Evolutionary conservation across 2,113 vertebrate genomes (phyloP).

Genomic region (Paracanthobrama guichenoti): DNA sequence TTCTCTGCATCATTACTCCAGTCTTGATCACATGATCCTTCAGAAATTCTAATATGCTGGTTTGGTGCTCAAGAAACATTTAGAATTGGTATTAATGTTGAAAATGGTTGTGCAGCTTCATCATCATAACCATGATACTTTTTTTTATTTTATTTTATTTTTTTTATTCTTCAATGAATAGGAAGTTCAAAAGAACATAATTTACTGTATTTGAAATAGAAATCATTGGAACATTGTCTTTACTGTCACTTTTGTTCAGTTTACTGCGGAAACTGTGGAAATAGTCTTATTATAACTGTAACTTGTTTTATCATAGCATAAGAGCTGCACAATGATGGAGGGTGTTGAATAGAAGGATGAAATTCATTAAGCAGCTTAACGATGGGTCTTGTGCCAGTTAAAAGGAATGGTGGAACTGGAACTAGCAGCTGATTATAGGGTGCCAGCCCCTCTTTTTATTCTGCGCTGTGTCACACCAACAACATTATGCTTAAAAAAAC

Average conservation of each 20-base stretch:
- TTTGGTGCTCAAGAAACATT: not conserved
- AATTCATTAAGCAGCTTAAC: conserved; percentile 57
- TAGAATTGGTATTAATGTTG: not conserved
- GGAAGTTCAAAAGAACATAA: not conserved
- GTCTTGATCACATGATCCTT: not conserved
- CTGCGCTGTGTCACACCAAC: conserved; percentile 8
- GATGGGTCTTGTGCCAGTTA: conserved; percentile 44
- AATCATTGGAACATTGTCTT: not conserved
- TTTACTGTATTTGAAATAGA: not conserved
- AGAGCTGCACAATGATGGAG: conserved; percentile 11
- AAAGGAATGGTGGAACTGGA: conserved; percentile 47
- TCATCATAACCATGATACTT: not conserved
- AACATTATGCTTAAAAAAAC: conserved; percentile 43
- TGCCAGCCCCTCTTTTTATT: conserved; percentile 46
- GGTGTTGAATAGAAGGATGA: conserved; percentile 15
- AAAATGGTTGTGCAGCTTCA: not conserved
- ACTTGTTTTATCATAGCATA: conserved; percentile 38
- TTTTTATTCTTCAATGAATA: not conserved
- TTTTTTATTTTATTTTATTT: too few species aligned
- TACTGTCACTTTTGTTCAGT: not conserved
- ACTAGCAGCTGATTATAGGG: conserved; percentile 44
- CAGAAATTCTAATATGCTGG: not conserved
- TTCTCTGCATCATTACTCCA: not conserved
- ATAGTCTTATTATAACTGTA: conserved; percentile 11
- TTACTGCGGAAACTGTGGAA: not conserved